Conservation (phyloP, 2,888 invertebrate species). For the Camponotus fellah region DNA sequence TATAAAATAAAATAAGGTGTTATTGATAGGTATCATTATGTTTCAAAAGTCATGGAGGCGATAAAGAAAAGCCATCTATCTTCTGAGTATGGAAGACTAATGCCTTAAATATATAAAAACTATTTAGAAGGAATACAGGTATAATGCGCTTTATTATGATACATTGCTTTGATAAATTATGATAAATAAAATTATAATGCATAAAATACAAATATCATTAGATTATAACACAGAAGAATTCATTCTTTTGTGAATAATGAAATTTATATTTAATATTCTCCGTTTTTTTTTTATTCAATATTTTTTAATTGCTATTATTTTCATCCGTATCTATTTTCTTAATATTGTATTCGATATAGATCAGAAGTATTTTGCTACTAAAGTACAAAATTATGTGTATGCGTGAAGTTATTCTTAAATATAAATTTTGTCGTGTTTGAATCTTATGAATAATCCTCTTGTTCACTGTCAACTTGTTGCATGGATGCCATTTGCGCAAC, state of each 20-base stretch:
- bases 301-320: not conserved
- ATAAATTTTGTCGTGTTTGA: constrained; percentile 10
- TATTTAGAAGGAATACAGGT: not conserved
- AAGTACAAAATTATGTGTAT: not conserved
- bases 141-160: not conserved
- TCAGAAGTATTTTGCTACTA: constrained; percentile 20
- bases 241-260: not conserved
- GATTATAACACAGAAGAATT: constrained; percentile 42
- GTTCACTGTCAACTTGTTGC: constrained; percentile 86
- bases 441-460: constrained; percentile 87
- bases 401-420: not conserved
- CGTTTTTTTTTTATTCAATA: not conserved
- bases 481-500: constrained; percentile 88
- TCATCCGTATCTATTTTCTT: not conserved
- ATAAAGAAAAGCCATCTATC: constrained; percentile 94
- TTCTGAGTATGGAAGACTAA: constrained; percentile 93
- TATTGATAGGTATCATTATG: constrained; percentile 90
- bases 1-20: not conserved
- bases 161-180: constrained; percentile 36
- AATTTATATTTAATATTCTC: constrained; percentile 7
- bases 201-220: constrained; percentile 21
- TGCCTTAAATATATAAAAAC: constrained; percentile 87
- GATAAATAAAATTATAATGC: constrained; percentile 35
- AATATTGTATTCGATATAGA: not conserved
- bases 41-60: constrained; percentile 94